Percentiles rank a stretch among this genome's conserved stretches.
Conservation (phyloP, 2,797 vertebrate species). For the Pangasius krempfi region DNA sequence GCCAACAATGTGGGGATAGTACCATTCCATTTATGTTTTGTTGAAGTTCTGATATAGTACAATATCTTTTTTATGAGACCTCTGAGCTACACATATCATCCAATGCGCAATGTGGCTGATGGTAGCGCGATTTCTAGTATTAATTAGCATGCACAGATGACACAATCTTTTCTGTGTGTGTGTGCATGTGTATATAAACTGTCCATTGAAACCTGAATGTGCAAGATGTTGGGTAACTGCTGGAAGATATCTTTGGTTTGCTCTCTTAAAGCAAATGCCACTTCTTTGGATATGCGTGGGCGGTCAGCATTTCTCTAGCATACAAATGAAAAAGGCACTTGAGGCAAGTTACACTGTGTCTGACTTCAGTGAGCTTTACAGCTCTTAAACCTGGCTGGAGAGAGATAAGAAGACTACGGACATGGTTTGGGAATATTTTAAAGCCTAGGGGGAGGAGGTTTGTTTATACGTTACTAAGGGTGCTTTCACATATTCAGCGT, state of each 20-base stretch:
- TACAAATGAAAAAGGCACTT: slow-evolving; percentile 27
- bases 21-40: not conserved
- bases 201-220: not conserved
- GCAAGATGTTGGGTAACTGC: not conserved
- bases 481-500: not conserved
- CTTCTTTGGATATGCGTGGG: not conserved
- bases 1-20: not conserved
- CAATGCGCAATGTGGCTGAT: not conserved
- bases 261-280: slow-evolving; percentile 15
- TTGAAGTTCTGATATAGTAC: not conserved
- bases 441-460: not conserved
- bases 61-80: not conserved
- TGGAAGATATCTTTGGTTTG: not conserved
- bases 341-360: not conserved
- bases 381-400: slow-evolving; percentile 27
- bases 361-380: slow-evolving; percentile 20
- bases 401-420: not conserved
- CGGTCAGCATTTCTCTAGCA: not conserved
- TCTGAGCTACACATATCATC: not conserved
- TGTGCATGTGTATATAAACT: not conserved
- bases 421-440: not conserved
- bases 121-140: not conserved
- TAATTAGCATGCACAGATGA: not conserved
- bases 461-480: not conserved
- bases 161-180: not conserved